Conservation (phyloP, 2,797 vertebrate genomes). For the Crax fasciolata region DNA sequence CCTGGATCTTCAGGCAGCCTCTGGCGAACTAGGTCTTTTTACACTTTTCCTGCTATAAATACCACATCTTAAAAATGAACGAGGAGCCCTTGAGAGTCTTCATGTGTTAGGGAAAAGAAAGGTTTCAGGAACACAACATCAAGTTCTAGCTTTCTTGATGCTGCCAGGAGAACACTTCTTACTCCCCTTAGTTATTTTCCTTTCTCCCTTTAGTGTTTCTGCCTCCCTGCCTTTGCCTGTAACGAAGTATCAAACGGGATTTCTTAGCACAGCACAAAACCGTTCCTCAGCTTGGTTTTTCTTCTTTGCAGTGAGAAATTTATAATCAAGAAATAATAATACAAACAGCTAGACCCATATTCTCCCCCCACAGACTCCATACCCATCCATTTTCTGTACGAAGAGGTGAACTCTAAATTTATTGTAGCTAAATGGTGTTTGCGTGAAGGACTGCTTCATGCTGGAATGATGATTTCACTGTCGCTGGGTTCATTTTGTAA, state of each 20-base stretch:
- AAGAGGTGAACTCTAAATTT: neutral
- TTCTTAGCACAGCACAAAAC: neutral
- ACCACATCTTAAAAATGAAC: slow-evolving; percentile 16
- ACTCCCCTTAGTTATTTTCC: neutral
- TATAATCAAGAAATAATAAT: slow-evolving; percentile 40
- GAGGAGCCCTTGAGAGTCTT: neutral
- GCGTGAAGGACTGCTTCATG: slow-evolving; percentile 5
- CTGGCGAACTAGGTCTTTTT: neutral
- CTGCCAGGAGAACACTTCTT: neutral
- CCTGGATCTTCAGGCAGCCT: neutral
- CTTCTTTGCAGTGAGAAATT: neutral
- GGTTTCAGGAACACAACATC: neutral
- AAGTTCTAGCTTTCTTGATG: neutral
- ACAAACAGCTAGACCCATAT: slow-evolving; percentile 17
- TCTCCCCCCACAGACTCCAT: neutral
- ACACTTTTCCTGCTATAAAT: neutral
- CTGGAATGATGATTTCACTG: slow-evolving; percentile 9
- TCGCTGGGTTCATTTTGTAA: neutral
- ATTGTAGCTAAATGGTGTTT: slow-evolving; percentile 14
- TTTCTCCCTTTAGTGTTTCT: neutral
- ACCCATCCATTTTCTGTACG: neutral
- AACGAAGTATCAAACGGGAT: neutral
- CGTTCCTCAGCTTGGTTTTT: neutral
- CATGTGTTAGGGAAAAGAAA: neutral
- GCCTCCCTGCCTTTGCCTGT: neutral